A percentile compares a stretch with the other conserved stretches of the same genome.
phyloP scores from a whole-genome alignment of 2,113 vertebrate genomes.

The Natator depressus region DNA sequence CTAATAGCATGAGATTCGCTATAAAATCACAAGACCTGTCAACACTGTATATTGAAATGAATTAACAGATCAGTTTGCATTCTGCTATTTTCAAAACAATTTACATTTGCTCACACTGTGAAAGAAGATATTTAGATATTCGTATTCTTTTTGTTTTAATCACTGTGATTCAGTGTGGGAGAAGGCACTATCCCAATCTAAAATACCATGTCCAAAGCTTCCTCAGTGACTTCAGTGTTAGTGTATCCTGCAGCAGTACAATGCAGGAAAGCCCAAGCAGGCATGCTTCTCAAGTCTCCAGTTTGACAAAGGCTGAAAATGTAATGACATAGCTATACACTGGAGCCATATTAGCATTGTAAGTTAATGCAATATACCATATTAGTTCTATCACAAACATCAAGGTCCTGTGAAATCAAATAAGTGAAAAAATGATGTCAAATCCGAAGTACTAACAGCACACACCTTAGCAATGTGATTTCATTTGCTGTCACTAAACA shows the following conservation, averaged over 20 bases:
- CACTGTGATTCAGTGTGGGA: background rate
- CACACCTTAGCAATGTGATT: background rate
- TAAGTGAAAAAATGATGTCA: background rate
- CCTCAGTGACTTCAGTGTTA: background rate
- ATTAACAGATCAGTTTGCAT: background rate
- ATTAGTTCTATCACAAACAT: background rate
- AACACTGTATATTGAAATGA: background rate
- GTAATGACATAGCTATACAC: background rate
- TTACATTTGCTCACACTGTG: background rate
- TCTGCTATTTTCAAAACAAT: background rate
- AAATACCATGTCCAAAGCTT: background rate
- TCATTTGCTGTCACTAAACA: background rate
- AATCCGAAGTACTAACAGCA: background rate
- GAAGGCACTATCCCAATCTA: background rate
- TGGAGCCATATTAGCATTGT: background rate
- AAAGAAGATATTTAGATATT: background rate
- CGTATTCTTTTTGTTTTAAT: background rate
- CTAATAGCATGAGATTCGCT: background rate
- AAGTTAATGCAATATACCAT: background rate
- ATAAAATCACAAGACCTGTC: background rate
- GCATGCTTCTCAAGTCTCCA: background rate
- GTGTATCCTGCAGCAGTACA: background rate
- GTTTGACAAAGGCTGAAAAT: conserved; percentile 7
- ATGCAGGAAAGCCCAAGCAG: background rate
- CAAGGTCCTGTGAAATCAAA: conserved; percentile 2